Conservation (phyloP, 2,113 vertebrate genomes). For the Chauna torquata region DNA sequence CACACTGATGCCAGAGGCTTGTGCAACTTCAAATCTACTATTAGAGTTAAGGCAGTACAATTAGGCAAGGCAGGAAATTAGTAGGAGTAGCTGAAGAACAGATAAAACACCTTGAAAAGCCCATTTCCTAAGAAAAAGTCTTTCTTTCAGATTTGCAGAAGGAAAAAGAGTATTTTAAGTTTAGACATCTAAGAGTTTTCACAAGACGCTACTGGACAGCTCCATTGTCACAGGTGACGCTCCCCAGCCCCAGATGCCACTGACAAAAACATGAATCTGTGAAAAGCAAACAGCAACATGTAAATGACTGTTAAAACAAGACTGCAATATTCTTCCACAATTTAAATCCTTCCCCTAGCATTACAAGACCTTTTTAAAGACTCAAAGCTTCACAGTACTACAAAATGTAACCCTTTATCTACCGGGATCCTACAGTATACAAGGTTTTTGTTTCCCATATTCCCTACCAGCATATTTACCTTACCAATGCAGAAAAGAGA, state of each 20-base stretch:
- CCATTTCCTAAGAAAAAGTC: background rate
- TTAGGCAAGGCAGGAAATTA: background rate
- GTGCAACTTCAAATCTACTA: background rate
- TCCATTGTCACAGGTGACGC: background rate
- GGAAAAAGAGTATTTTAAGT: background rate
- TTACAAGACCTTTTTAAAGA: background rate
- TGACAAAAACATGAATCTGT: background rate
- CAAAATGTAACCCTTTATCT: background rate
- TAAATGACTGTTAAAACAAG: background rate
- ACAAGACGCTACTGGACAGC: background rate
- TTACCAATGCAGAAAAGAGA: background rate
- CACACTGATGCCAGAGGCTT: background rate
- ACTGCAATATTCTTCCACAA: background rate
- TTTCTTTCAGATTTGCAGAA: background rate
- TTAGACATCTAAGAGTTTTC: background rate
- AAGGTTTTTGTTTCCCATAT: background rate
- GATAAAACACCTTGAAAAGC: background rate
- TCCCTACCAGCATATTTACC: background rate
- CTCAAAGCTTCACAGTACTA: background rate
- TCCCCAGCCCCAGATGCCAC: background rate
- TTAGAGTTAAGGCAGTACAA: background rate
- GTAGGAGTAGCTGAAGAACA: background rate
- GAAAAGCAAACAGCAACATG: background rate
- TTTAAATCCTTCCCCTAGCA: background rate
- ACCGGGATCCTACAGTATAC: background rate